Base-by-base conservation (phyloP, 2,888 invertebrate species). In the Lepidochrysops patricia region DNA sequence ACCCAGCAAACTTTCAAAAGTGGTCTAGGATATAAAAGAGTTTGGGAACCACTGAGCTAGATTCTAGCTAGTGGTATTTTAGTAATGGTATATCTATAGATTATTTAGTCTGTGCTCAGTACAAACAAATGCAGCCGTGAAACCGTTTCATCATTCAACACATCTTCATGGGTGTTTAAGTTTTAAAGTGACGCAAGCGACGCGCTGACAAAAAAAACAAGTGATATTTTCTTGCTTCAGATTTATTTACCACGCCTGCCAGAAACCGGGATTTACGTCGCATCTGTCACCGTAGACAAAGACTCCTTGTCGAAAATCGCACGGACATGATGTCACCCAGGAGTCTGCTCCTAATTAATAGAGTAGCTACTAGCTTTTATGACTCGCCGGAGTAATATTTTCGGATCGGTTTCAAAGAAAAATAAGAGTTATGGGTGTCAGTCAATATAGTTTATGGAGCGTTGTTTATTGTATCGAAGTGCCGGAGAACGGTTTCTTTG, bases 211-310 rank as follows among this genome's bases (percentile, higher is more conserved):
- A 58, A 32, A 58, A 58, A 58, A 13, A 48, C 29, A 23, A 82
- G 81, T 81, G 81, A 79, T 82, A 83, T 83, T 82, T 76, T 73
- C 72, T 72, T 70, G 68, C 70, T 75, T 74, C 71, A 73, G 76
- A 77, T 78, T 81, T 77, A 77, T 78, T 76, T 70, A 74, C 77
- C 73, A 75, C 73, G 79, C 72, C 74, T 87, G 88, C 84, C 88
- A 82, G 70, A 72, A 66, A 67, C 61, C 63, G 72, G 80, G 82
- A 89, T 89, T 87, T 88, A 88, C 82, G 77, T 75, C 79, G 75
- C 75, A 73, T 78, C 81, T 84, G 82, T 80, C 80, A 79, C 69
- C 70, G 72, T 70, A 70, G 76, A 88, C 86, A 89, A 88, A 87
- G 87, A 70, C 73, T 72, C 77, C 71, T 82, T 85, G 82, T 84